These are phyloP conservation scores for Scaptomyza parva DNA, from an alignment of 2,888 invertebrate species.

Conservation along the genomic window DNA sequence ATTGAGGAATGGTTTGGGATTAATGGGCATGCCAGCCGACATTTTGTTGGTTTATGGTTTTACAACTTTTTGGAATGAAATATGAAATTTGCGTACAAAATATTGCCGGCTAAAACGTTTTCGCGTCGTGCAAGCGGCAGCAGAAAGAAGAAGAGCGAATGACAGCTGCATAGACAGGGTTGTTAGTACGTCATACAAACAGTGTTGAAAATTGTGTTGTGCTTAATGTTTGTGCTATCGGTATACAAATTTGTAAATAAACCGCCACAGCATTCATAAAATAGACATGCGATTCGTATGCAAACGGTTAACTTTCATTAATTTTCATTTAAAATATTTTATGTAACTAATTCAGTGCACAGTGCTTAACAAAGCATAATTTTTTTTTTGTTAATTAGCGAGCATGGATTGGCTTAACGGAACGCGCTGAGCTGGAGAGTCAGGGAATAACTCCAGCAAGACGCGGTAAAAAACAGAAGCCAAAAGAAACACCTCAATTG, in stretches of 20 bases:
- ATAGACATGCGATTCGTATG: neutral
- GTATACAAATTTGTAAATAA: neutral
- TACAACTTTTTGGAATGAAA: constrained; percentile 41
- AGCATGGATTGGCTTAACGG: constrained; percentile 87
- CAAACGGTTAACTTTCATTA: neutral
- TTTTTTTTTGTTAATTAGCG: constrained; percentile 83
- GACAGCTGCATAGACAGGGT: constrained; percentile 22
- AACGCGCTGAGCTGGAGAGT: constrained; percentile 85
- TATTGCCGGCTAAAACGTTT: constrained; percentile 67
- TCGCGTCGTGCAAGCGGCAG: constrained; percentile 33
- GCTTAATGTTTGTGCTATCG: neutral
- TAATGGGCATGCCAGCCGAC: constrained; percentile 96
- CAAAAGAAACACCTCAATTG: constrained; percentile 22
- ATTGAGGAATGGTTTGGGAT: constrained; percentile 99
- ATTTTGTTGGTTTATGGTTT: constrained; percentile 63
- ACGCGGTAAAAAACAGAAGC: constrained; percentile 67
- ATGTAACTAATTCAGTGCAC: neutral
- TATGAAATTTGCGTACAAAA: constrained; percentile 11
- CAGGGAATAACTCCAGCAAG: constrained; percentile 82
- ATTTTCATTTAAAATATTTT: neutral
- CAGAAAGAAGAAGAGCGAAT: constrained; percentile 38
- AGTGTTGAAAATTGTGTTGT: constrained; percentile 20
- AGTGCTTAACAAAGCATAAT: constrained; percentile 4
- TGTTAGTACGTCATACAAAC: neutral
- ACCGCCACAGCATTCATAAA: neutral